Evolutionary conservation across 35 echinoderm and acorn worm species (phyloP).

Genomic region (Heliocidaris tuberculata): DNA sequence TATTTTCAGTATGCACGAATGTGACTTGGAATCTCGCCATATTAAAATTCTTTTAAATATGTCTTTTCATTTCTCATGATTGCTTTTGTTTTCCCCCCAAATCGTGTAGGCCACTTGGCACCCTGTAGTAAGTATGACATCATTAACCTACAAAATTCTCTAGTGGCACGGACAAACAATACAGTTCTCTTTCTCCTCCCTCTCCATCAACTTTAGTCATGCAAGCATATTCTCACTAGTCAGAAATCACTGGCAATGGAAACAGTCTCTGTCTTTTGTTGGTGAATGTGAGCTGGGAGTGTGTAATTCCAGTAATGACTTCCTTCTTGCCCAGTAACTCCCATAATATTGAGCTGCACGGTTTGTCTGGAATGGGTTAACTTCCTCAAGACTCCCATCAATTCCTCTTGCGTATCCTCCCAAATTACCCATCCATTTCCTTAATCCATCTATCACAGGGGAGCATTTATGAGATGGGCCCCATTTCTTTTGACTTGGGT

Average conservation of each 20-base stretch:
- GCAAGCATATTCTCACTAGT: background rate
- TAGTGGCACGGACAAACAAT: background rate
- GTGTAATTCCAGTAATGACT: constrained; percentile 1
- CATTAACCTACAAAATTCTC: background rate
- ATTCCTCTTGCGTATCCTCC: background rate
- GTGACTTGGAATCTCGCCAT: background rate
- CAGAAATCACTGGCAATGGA: background rate
- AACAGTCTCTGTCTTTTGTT: background rate
- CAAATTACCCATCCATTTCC: background rate
- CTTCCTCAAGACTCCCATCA: background rate
- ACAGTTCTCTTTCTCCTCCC: background rate
- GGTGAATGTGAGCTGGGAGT: background rate
- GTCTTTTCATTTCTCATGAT: background rate
- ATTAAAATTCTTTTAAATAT: background rate
- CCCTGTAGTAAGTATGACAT: background rate
- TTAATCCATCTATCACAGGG: too few species aligned
- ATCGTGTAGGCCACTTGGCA: background rate
- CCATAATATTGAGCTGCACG: background rate
- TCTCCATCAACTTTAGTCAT: background rate
- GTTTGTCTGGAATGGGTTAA: background rate
- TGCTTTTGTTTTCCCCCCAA: background rate
- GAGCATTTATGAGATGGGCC: too few species aligned
- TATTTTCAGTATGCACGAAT: background rate
- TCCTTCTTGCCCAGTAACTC: background rate
- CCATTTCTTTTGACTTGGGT: too few species aligned